Evolutionary conservation across 2,888 invertebrate genomes (phyloP).

Genomic region (Nephrotoma guestfalica): DNA sequence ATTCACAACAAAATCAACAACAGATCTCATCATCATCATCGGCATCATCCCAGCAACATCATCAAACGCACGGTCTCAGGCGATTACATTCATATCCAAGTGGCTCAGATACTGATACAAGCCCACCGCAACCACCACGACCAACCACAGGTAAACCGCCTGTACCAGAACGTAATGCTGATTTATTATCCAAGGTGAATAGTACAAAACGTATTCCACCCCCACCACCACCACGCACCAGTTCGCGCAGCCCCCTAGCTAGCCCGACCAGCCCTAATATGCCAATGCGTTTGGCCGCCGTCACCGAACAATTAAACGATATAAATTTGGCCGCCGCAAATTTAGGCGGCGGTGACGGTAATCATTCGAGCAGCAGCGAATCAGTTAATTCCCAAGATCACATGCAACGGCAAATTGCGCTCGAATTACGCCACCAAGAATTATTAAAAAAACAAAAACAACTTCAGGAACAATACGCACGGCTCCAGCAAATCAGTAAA

Average conservation of each 20-base stretch:
- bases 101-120: constrained; percentile 67
- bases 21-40: constrained; percentile 33
- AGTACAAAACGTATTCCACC: constrained; percentile 69
- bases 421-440: constrained; percentile 81
- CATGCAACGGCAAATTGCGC: constrained; percentile 52
- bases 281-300: constrained; percentile 39
- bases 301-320: constrained; percentile 22
- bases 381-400: constrained; percentile 63
- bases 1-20: constrained; percentile 1
- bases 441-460: constrained; percentile 74
- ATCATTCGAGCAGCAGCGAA: constrained; percentile 60
- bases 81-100: constrained; percentile 75
- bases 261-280: constrained; percentile 64
- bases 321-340: constrained; percentile 7
- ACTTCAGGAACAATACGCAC: constrained; percentile 80
- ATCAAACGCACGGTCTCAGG: constrained; percentile 42
- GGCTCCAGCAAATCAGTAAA: constrained; percentile 75
- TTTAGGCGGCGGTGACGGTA: constrained; percentile 22
- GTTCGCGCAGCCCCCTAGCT: constrained; percentile 73
- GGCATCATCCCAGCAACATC: constrained; percentile 14
- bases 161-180: constrained; percentile 67
- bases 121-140: constrained; percentile 55
- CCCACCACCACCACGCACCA: constrained; percentile 84
- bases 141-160: constrained; percentile 54
- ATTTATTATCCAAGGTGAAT: constrained; percentile 54